Conservation (phyloP, 2,888 invertebrate genomes). For the Brachyptera putata region DNA sequence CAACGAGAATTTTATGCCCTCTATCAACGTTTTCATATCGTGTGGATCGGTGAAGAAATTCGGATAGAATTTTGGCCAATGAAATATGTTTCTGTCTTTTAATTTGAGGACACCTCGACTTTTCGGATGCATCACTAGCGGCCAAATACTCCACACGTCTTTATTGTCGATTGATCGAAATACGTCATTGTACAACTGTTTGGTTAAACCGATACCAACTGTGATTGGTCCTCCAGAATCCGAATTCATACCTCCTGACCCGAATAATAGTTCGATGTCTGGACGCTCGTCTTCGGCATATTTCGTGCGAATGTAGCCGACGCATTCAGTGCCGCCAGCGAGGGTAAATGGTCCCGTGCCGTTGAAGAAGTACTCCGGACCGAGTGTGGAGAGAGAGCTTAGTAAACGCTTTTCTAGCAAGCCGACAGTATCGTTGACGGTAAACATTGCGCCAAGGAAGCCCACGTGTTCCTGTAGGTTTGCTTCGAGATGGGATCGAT, state of each 20-base stretch:
- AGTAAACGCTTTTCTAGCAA: slow-evolving; percentile 45
- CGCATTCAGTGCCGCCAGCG: slow-evolving; percentile 47
- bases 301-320: slow-evolving; percentile 46
- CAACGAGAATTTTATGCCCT: slow-evolving; percentile 52
- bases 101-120: slow-evolving; percentile 51
- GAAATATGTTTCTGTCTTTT: slow-evolving; percentile 51
- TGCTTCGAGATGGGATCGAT: slow-evolving; percentile 58
- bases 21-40: slow-evolving; percentile 71
- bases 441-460: slow-evolving; percentile 43
- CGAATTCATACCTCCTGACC: slow-evolving; percentile 69
- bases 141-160: slow-evolving; percentile 65
- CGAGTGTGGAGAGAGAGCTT: slow-evolving; percentile 36
- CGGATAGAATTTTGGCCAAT: slow-evolving; percentile 57
- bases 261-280: slow-evolving; percentile 76
- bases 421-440: slow-evolving; percentile 38
- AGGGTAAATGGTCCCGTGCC: slow-evolving; percentile 43
- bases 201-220: slow-evolving; percentile 52
- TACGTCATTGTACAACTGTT: slow-evolving; percentile 55
- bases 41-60: slow-evolving; percentile 52
- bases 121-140: slow-evolving; percentile 61
- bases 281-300: slow-evolving; percentile 57
- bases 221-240: slow-evolving; percentile 69
- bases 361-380: slow-evolving; percentile 42
- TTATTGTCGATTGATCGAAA: slow-evolving; percentile 50
- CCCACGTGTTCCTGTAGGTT: slow-evolving; percentile 48